Base-by-base conservation (phyloP, 2,888 invertebrate species). In the Odontomyia ornata region DNA sequence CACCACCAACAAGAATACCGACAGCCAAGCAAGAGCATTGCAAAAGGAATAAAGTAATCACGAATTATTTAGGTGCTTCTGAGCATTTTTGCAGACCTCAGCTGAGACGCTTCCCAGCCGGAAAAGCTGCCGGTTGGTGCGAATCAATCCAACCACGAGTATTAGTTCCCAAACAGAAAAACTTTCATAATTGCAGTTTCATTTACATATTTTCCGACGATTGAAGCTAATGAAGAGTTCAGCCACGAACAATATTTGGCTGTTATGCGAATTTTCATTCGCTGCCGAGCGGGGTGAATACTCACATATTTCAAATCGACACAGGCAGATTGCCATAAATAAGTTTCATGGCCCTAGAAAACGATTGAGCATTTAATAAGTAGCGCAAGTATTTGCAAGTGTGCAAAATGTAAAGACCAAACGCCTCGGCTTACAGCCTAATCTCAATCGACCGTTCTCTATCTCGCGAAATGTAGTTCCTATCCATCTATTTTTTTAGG, bases 1-100 rank as follows among this genome's bases (percentile, higher is more conserved):
- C 71, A 30, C 4, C 52, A 64, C 15, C 64, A 52, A 72, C 71
- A n/a, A 46, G 28, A 18, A n/a, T n/a, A 36, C 3, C 36, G 36
- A 36, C 36, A 3, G 36, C 36, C 5, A 3, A 36, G 47, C 27
- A 36, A 13, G 43, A 46, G 47, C 27, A 47, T 23, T 69, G 27
- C 47, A 52, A 21, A 25, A 52, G 47, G 52, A 71, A 47, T 15
- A 69, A 11, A 15, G 30, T 25, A 69, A 69, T 52, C 46, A 9
- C 28, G 13, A 72, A 72, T 28, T 64, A 64, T 72, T 72, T 72
- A 56, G 71, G 71, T 56, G 71, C 71, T 72, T 23, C 71, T 56
- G 27, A 72, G 25, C 28, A 56, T 72, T 72, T 72, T 56, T 25
- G 52, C 71, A 18, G 56, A 56, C 13, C 27, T 72, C 9, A 15